A percentile compares a stretch with the other conserved stretches of the same genome.
Evolutionary conservation across 2,888 invertebrate genomes (phyloP).

Genomic region (Tortricodes alternella): DNA sequence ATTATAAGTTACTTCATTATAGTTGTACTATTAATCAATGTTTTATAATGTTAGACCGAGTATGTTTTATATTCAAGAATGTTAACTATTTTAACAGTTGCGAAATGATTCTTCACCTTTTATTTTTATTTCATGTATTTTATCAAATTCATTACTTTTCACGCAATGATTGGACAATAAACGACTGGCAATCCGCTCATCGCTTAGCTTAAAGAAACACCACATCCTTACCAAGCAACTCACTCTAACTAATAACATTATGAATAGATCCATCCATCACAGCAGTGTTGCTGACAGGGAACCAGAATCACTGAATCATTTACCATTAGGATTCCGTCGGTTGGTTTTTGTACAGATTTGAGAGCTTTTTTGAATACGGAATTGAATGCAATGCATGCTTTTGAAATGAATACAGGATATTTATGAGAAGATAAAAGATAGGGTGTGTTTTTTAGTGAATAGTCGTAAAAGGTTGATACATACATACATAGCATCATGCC

Average conservation of each 20-base stretch:
- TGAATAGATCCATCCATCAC: conserved; percentile 45
- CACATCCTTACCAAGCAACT: conserved; percentile 35
- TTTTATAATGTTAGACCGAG: too few relatives aligned
- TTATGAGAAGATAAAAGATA: not conserved
- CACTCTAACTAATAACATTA: conserved; percentile 52
- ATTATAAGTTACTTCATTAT: too few relatives aligned
- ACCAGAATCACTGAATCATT: conserved; percentile 54
- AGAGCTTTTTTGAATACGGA: conserved; percentile 15
- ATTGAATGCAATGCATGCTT: conserved; percentile 5
- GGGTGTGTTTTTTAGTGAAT: not conserved
- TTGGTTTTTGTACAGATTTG: conserved; percentile 10
- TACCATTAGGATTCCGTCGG: conserved; percentile 40
- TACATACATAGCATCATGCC: too few relatives aligned
- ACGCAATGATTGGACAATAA: too few relatives aligned
- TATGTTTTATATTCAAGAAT: too few relatives aligned
- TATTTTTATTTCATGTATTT: too few relatives aligned
- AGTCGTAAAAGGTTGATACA: too few relatives aligned
- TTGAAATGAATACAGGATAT: not conserved
- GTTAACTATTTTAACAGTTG: too few relatives aligned
- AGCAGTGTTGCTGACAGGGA: conserved; percentile 32
- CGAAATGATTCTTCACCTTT: too few relatives aligned
- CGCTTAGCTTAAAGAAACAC: not conserved
- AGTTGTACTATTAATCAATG: too few relatives aligned
- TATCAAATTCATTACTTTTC: too few relatives aligned
- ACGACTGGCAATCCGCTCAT: not conserved